Evolutionary conservation across 2,888 invertebrate genomes (phyloP).

Genomic region (Cataglyphis altisquamis): DNA sequence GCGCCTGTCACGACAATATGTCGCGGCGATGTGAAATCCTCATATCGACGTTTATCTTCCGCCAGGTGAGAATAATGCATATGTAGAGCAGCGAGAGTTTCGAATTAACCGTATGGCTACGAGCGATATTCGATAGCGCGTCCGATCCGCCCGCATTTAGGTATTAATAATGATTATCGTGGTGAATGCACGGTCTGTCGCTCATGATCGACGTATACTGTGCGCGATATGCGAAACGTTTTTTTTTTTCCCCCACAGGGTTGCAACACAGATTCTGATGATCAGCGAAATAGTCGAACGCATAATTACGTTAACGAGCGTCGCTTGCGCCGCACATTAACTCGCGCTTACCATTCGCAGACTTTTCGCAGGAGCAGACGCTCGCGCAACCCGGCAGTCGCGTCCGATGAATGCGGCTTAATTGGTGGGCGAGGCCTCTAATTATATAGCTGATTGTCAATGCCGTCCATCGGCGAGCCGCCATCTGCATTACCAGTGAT

Average conservation of each 20-base stretch:
- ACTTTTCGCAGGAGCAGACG: slow-evolving; percentile 69
- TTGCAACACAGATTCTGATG: neutral
- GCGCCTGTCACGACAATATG: slow-evolving; percentile 51
- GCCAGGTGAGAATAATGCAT: slow-evolving; percentile 49
- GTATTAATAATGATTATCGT: slow-evolving; percentile 18
- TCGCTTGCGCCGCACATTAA: slow-evolving; percentile 62
- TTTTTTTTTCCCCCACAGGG: neutral
- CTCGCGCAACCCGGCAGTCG: slow-evolving; percentile 53
- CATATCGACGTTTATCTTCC: slow-evolving; percentile 52
- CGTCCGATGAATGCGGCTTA: slow-evolving; percentile 77
- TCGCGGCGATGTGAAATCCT: slow-evolving; percentile 48
- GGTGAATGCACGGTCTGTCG: slow-evolving; percentile 2
- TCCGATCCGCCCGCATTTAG: neutral
- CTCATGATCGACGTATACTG: neutral
- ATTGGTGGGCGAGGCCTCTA: slow-evolving; percentile 79
- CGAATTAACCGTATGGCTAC: slow-evolving; percentile 31
- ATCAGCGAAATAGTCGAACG: slow-evolving; percentile 19
- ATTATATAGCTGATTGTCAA: slow-evolving; percentile 81
- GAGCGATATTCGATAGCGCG: slow-evolving; percentile 32
- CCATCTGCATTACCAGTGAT: slow-evolving; percentile 83
- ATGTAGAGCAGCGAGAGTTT: slow-evolving; percentile 1
- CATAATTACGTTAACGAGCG: slow-evolving; percentile 65
- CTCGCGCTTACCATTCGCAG: slow-evolving; percentile 61
- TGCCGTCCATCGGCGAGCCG: slow-evolving; percentile 76
- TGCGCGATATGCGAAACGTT: neutral